Conservation (phyloP, 2,113 vertebrate genomes). For the Indicator maculatus region DNA sequence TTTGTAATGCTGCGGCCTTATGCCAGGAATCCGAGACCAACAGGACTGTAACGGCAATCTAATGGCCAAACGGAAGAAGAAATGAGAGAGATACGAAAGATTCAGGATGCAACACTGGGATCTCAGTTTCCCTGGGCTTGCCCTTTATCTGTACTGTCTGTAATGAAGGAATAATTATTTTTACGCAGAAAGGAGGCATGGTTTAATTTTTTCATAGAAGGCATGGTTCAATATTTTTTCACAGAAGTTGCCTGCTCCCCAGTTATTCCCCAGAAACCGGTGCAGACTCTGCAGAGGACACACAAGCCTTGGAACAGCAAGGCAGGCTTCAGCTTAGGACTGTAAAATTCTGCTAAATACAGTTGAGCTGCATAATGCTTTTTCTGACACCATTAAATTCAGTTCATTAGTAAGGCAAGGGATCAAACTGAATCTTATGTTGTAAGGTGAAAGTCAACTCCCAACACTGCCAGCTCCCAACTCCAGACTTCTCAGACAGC, state of each 20-base stretch:
- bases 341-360: background rate
- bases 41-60: constrained; percentile 25
- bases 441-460: background rate
- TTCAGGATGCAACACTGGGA: background rate
- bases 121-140: constrained; percentile 18
- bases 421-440: constrained; percentile 11
- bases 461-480: accelerated
- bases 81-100: constrained; percentile 12
- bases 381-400: constrained; percentile 26
- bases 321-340: background rate
- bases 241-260: background rate
- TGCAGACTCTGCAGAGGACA: background rate
- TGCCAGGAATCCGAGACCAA: constrained; percentile 44
- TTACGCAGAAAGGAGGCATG: background rate
- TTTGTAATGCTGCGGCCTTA: constrained; percentile 11
- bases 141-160: background rate
- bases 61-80: constrained; percentile 46
- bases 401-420: constrained; percentile 22
- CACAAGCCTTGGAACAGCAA: background rate
- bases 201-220: background rate
- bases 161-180: constrained; percentile 15
- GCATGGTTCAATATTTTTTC: background rate
- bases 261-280: background rate
- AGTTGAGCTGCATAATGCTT: background rate
- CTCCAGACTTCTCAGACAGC: background rate